phyloP scores from a whole-genome alignment of 2,797 vertebrate species.

The Cetoscarus ocellatus region DNA sequence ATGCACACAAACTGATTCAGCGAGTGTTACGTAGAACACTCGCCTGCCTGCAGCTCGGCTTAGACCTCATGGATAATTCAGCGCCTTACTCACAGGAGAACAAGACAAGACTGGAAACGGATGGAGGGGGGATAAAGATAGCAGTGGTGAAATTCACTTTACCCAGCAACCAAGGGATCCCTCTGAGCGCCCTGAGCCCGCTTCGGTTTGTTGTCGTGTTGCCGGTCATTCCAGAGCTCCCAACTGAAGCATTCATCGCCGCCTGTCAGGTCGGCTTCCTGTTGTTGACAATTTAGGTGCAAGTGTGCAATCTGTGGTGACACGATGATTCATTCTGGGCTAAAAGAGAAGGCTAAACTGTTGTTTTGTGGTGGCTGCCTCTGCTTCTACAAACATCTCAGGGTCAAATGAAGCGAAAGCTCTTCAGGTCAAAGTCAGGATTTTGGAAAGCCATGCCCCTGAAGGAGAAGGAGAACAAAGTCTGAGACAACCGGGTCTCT shows the following conservation, averaged over 20 bases:
- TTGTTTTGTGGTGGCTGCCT: conserved; percentile 6
- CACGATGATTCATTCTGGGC: conserved; percentile 6
- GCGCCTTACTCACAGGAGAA: conserved; percentile 46
- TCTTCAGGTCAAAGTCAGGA: conserved; percentile 1
- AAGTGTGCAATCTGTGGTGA: conserved; percentile 26
- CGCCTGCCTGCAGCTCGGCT: conserved; percentile 27
- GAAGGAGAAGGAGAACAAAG: no score
- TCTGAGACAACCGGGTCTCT: no score
- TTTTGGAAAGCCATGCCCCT: no score
- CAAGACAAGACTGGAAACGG: conserved; percentile 27
- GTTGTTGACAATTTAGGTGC: conserved; percentile 15
- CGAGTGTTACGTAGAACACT: conserved; percentile 25
- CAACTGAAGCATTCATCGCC: not conserved
- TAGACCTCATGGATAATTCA: conserved; percentile 74
- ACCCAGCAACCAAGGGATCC: conserved; percentile 66
- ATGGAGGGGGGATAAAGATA: conserved; percentile 67
- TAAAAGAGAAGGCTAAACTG: not conserved
- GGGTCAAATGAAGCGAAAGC: conserved; percentile 10
- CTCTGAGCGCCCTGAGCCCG: not conserved
- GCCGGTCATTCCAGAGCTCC: conserved; percentile 1
- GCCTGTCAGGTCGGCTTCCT: not conserved
- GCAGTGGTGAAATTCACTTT: conserved; percentile 47
- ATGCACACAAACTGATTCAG: conserved; percentile 29
- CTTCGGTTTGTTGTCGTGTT: conserved; percentile 9
- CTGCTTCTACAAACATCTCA: not conserved